phyloP scores from a whole-genome alignment of 2,888 invertebrate species.

The Apotomis capreana region DNA sequence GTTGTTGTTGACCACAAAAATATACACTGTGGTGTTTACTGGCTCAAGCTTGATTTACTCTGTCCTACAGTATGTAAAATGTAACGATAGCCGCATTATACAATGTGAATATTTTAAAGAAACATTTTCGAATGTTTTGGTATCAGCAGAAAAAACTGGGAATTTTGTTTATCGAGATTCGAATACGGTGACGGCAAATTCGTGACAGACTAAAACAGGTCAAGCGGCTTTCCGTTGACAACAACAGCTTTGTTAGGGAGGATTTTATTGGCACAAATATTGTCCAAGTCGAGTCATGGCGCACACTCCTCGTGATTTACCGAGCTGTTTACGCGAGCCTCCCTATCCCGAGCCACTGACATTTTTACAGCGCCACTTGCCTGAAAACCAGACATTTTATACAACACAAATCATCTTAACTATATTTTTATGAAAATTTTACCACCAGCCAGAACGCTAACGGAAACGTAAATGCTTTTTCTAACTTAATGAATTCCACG shows the following conservation, averaged over 20 bases:
- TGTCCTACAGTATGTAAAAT: background rate
- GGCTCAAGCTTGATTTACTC: background rate
- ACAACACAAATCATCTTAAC: constrained; percentile 70
- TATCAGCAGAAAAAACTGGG: constrained; percentile 27
- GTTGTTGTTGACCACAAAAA: background rate
- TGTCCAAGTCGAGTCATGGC: constrained; percentile 76
- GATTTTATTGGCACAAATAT: constrained; percentile 82
- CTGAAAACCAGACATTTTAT: constrained; percentile 69
- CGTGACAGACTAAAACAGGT: constrained; percentile 73
- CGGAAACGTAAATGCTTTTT: constrained; percentile 39
- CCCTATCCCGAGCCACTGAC: constrained; percentile 69
- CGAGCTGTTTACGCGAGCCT: constrained; percentile 77
- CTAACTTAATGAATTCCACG: constrained; percentile 30
- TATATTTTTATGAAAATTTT: constrained; percentile 66
- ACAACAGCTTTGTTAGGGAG: constrained; percentile 80
- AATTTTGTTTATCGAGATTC: constrained; percentile 50
- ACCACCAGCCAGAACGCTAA: constrained; percentile 46
- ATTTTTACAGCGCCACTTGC: constrained; percentile 73
- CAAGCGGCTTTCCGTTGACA: constrained; percentile 76
- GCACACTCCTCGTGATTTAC: constrained; percentile 78
- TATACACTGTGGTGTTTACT: background rate
- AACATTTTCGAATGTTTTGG: background rate
- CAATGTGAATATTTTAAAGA: background rate
- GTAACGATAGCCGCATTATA: background rate
- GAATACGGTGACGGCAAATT: constrained; percentile 61